Evolutionary conservation across 2,113 vertebrate genomes (phyloP).

Genomic region (Podilymbus podiceps): DNA sequence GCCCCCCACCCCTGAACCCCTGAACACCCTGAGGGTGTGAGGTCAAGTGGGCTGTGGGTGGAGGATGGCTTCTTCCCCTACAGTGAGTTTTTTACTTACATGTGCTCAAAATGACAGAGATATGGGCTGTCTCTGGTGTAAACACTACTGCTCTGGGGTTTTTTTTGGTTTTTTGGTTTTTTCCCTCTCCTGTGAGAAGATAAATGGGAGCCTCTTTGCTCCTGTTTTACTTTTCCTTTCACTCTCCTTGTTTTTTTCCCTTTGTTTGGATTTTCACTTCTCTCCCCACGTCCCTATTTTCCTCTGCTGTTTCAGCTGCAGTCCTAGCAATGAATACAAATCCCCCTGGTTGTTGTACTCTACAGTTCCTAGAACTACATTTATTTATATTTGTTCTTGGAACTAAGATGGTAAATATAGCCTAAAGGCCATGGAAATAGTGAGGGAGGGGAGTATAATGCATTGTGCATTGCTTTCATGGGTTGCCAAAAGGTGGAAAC

Average conservation of each 20-base stretch:
- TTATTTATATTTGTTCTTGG: conserved; percentile 44
- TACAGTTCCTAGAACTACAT: not conserved
- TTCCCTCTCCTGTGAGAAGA: not conserved
- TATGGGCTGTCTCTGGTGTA: not conserved
- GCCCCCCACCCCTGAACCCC: too few species aligned
- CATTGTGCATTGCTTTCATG: conserved; percentile 10
- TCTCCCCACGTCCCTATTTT: not conserved
- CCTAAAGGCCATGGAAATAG: conserved; percentile 15
- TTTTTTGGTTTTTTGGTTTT: not conserved
- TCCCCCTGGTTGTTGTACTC: not conserved
- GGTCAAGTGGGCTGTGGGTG: not conserved
- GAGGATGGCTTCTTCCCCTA: not conserved
- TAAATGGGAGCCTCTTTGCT: not conserved
- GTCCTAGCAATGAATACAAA: not conserved
- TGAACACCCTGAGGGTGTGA: not conserved
- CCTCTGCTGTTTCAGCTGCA: conserved; percentile 35
- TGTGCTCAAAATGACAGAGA: not conserved
- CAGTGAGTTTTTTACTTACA: not conserved
- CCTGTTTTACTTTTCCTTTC: not conserved
- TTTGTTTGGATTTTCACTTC: not conserved
- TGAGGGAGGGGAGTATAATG: not conserved
- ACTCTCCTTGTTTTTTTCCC: not conserved
- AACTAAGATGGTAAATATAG: conserved; percentile 33
- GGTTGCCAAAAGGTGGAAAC: conserved; percentile 41
- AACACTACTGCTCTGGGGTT: not conserved